These are phyloP conservation scores for Triplophysa rosa DNA, from an alignment of 2,113 vertebrate genomes.

Conservation along the genomic window DNA sequence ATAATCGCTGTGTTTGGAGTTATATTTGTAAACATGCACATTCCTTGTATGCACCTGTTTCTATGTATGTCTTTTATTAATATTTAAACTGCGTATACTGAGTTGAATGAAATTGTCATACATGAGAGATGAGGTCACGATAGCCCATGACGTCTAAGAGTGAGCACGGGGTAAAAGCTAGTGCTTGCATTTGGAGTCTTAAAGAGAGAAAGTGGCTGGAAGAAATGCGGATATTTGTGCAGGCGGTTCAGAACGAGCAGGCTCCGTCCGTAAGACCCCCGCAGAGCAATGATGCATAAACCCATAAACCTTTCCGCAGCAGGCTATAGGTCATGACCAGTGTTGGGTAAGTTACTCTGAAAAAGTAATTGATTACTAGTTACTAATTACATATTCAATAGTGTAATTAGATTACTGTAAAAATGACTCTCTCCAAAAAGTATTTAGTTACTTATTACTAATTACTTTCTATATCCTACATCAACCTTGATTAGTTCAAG, in stretches of 20 bases:
- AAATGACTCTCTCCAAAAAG: too few species aligned
- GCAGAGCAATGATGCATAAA: constrained; percentile 17
- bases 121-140: not conserved
- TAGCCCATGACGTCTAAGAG: not conserved
- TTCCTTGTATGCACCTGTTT: not conserved
- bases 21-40: not conserved
- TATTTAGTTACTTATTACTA: too few species aligned
- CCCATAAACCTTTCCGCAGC: constrained; percentile 1
- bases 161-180: not conserved
- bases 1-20: not conserved
- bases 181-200: not conserved
- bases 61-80: not conserved
- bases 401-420: too few species aligned
- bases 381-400: too few species aligned
- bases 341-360: too few species aligned
- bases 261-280: not conserved
- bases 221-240: constrained; percentile 20
- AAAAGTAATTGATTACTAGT: too few species aligned
- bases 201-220: constrained; percentile 2
- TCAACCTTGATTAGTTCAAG: too few species aligned
- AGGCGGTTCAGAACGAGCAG: not conserved
- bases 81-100: not conserved
- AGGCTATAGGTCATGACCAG: constrained; percentile 36
- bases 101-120: not conserved
- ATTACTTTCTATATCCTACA: too few species aligned